Evolutionary conservation across 2,113 vertebrate species (phyloP).

Genomic region (Ceratotherium simum): DNA sequence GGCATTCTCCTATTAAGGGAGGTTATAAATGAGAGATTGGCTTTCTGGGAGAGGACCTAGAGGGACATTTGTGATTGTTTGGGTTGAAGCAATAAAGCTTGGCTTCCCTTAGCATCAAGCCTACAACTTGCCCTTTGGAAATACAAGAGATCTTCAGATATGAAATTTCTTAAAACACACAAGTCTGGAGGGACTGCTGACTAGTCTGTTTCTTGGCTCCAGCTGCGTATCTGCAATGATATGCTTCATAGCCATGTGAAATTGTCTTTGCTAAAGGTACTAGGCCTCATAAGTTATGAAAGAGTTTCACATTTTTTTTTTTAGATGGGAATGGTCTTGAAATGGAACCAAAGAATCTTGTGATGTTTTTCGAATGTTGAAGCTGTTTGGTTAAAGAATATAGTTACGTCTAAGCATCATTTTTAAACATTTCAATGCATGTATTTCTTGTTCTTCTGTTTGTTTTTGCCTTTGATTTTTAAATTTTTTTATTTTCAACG

Average conservation of each 20-base stretch:
- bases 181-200: not conserved
- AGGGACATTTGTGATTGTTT: not conserved
- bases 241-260: not conserved
- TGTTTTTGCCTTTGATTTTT: slow-evolving; percentile 1
- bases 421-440: not conserved
- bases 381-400: not conserved
- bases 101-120: not conserved
- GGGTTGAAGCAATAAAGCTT: not conserved
- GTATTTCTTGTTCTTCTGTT: not conserved
- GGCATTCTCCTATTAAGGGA: not conserved
- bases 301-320: not conserved
- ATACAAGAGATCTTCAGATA: slow-evolving; percentile 21
- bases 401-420: not conserved
- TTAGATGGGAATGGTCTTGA: not conserved
- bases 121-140: not conserved
- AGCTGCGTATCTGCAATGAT: not conserved
- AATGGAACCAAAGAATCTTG: not conserved
- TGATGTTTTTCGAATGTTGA: not conserved
- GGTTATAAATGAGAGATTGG: not conserved
- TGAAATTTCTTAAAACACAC: not conserved
- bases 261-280: not conserved
- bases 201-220: not conserved
- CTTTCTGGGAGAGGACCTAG: not conserved
- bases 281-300: not conserved
- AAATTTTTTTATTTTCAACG: not conserved